Percentiles rank a stretch among this genome's conserved stretches.
These are phyloP conservation scores for Oostethus manadensis DNA, from an alignment of 2,113 vertebrate genomes.

Conservation along the genomic window DNA sequence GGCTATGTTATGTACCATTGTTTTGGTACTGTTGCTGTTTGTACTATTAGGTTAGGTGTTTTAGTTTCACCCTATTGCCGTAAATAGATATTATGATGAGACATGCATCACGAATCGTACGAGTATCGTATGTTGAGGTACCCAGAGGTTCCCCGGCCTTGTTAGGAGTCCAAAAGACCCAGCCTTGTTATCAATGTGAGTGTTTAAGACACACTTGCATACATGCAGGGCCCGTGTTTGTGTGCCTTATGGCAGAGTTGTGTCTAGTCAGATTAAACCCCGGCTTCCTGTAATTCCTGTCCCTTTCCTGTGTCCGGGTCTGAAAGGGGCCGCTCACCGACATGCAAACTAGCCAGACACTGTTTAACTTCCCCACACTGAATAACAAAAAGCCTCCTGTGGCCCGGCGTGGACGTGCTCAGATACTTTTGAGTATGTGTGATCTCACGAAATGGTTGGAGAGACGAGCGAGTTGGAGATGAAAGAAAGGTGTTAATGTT, in stretches of 20 bases:
- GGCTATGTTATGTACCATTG: too few species aligned
- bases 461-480: constrained; percentile 24
- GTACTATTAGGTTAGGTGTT: too few species aligned
- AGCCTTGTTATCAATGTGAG: constrained; percentile 5
- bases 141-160: too few species aligned
- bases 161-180: too few species aligned
- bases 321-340: constrained; percentile 18
- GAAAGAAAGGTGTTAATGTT: constrained; percentile 43
- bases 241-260: constrained; percentile 56
- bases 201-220: neutral
- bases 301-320: constrained; percentile 57
- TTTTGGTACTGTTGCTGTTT: too few species aligned
- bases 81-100: too few species aligned
- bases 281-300: constrained; percentile 54
- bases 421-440: constrained; percentile 21
- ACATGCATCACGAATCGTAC: too few species aligned
- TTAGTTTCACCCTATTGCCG: too few species aligned
- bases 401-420: constrained; percentile 27
- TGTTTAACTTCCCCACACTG: constrained; percentile 19
- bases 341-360: constrained; percentile 27
- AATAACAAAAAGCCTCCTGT: constrained; percentile 40
- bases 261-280: constrained; percentile 60
- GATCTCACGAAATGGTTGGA: constrained; percentile 6
- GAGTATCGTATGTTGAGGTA: too few species aligned
- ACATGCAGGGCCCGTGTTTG: constrained; percentile 21